phyloP scores from a whole-genome alignment of 2,797 vertebrate genomes.

The Masticophis lateralis region DNA sequence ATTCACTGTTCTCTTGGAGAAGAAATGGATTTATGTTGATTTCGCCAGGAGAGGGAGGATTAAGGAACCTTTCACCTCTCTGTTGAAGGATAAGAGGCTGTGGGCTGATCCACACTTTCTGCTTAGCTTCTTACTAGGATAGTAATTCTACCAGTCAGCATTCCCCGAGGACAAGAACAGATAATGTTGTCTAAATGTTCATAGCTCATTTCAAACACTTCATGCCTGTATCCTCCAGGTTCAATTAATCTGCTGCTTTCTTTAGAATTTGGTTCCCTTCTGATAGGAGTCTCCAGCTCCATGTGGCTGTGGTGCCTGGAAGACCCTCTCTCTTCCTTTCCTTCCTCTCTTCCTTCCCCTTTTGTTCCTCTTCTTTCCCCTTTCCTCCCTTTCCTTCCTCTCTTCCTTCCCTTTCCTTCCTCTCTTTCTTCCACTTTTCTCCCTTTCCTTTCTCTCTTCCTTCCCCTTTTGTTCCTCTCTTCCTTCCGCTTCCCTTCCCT shows the following conservation, averaged over 20 bases:
- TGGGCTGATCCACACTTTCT: not conserved
- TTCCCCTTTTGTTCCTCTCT: accelerated
- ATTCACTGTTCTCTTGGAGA: not conserved
- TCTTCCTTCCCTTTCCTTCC: accelerated
- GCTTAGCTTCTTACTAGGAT: not conserved
- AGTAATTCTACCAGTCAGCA: not conserved
- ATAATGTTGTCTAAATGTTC: not conserved
- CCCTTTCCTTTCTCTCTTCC: accelerated
- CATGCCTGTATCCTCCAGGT: not conserved
- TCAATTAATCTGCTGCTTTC: not conserved
- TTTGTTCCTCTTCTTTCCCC: no score
- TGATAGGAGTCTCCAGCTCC: no score
- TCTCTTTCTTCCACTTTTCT: not conserved
- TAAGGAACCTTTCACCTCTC: not conserved
- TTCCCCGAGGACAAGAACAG: not conserved
- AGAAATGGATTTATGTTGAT: not conserved
- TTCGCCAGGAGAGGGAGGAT: not conserved
- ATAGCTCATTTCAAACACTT: not conserved
- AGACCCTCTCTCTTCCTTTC: no score
- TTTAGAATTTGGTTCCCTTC: no score
- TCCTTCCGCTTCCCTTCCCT: not conserved
- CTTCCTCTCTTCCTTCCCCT: no score
- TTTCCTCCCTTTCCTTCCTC: no score
- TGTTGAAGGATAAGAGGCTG: not conserved
- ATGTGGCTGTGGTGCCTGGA: not conserved